A percentile compares a stretch with the other conserved stretches of the same genome.
These are phyloP conservation scores for Mionectes olivaceus DNA, from an alignment of 2,797 vertebrate species.

Conservation along the genomic window DNA sequence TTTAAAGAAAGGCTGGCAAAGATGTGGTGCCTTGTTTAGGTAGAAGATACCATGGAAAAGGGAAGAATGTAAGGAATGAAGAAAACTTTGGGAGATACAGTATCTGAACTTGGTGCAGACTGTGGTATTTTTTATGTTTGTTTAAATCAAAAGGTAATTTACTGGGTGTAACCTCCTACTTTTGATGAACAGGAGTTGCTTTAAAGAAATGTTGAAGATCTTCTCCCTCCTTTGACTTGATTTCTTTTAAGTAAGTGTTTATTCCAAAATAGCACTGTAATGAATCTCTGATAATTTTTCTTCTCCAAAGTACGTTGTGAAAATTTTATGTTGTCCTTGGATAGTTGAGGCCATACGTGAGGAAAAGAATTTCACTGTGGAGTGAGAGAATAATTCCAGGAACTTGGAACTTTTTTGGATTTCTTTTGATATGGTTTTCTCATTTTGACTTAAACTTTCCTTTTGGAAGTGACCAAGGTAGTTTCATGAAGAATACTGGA, in stretches of 20 bases:
- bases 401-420: neutral
- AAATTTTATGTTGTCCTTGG: neutral
- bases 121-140: neutral
- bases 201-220: neutral
- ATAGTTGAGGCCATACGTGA: neutral
- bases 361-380: neutral
- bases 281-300: neutral
- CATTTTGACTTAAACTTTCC: neutral
- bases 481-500: neutral
- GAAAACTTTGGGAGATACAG: neutral
- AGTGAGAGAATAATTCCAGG: neutral
- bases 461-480: neutral
- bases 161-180: neutral
- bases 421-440: neutral
- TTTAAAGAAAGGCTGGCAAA: constrained; percentile 1
- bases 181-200: neutral
- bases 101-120: neutral
- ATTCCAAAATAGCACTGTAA: neutral
- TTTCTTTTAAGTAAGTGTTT: neutral
- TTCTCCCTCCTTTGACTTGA: neutral
- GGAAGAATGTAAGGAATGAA: constrained; percentile 44
- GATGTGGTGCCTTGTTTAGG: neutral
- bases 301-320: neutral
- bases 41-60: neutral
- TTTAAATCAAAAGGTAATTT: neutral